Percentiles rank a stretch among this genome's conserved stretches.
phyloP scores from a whole-genome alignment of 2,113 vertebrate species.

The Galemys pyrenaicus region DNA sequence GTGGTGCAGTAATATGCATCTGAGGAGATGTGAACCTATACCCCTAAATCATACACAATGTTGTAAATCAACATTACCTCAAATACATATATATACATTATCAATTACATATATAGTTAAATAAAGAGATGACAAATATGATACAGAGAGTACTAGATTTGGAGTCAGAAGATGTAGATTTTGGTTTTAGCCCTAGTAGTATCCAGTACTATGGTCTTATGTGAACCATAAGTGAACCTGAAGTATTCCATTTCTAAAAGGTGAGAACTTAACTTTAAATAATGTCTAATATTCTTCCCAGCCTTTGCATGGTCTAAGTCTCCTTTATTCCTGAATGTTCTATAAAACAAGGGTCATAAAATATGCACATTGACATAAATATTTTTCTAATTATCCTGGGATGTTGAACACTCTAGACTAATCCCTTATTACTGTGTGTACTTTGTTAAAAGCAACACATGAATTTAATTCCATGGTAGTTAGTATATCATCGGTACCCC shows the following conservation, averaged over 20 bases:
- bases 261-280: background rate
- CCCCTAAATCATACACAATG: no score
- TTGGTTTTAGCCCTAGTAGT: background rate
- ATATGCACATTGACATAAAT: background rate
- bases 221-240: background rate
- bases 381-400: conserved; percentile 21
- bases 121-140: background rate
- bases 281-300: background rate
- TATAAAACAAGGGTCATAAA: background rate
- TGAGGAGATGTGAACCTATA: no score
- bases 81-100: no score
- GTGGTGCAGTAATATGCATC: no score
- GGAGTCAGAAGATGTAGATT: background rate
- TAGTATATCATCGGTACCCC: background rate
- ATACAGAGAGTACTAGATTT: background rate
- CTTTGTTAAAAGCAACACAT: background rate
- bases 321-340: background rate
- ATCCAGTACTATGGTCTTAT: background rate
- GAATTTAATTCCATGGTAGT: background rate
- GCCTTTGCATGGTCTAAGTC: background rate
- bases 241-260: background rate
- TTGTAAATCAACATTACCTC: no score
- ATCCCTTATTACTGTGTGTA: background rate
- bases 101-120: background rate
- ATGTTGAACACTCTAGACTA: background rate